phyloP scores from a whole-genome alignment of 1,140 invertebrate genomes.

The Bemisia tabaci region DNA sequence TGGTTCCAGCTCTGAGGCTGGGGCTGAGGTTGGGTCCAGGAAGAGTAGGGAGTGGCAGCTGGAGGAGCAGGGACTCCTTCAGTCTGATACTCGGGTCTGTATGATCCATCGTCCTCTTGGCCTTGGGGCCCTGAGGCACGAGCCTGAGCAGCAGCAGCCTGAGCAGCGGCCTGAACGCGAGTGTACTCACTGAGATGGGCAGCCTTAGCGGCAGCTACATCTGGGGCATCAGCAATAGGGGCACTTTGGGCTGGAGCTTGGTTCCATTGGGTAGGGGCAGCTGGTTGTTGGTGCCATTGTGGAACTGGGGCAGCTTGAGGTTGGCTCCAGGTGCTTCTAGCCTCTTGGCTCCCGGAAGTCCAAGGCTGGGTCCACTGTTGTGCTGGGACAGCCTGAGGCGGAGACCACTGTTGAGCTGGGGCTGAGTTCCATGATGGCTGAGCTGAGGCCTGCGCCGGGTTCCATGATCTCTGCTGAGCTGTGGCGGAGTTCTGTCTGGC shows the following conservation, averaged over 20 bases:
- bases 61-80: not conserved
- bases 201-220: slow-evolving; percentile 21
- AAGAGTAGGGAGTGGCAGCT: not conserved
- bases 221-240: slow-evolving; percentile 19
- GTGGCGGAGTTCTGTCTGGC: slow-evolving; percentile 1
- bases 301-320: not conserved
- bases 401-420: not conserved
- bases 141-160: not conserved
- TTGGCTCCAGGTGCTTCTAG: slow-evolving; percentile 22
- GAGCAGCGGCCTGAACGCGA: not conserved
- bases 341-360: slow-evolving; percentile 30
- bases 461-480: not conserved
- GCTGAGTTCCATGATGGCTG: slow-evolving; percentile 22
- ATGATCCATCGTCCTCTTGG: slow-evolving; percentile 13
- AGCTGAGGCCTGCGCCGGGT: too few species aligned
- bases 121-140: slow-evolving; percentile 13
- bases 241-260: slow-evolving; percentile 30
- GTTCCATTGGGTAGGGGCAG: not conserved
- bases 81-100: slow-evolving; percentile 1
- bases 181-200: slow-evolving; percentile 16
- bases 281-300: not conserved
- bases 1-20: not conserved
- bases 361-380: slow-evolving; percentile 11
- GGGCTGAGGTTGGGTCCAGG: not conserved
- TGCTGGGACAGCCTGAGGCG: slow-evolving; percentile 34